Percentiles rank a stretch among this genome's conserved stretches.
phyloP scores from a whole-genome alignment of 2,113 vertebrate genomes.

The Dromaius novaehollandiae region DNA sequence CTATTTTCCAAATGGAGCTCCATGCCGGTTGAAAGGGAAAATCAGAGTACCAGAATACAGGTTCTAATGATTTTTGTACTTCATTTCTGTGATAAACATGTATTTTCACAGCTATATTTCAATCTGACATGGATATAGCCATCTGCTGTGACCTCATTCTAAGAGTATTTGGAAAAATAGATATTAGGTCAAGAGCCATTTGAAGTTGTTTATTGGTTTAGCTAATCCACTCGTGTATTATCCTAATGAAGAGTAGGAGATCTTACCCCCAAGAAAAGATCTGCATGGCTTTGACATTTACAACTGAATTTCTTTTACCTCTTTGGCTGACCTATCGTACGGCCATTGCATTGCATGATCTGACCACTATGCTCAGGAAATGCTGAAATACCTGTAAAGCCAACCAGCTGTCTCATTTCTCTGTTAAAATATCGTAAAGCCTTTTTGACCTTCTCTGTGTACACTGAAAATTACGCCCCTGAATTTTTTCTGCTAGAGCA shows the following conservation, averaged over 20 bases:
- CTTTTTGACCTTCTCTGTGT: not conserved
- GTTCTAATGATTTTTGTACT: not conserved
- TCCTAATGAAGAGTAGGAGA: not conserved
- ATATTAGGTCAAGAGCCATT: conserved; percentile 20
- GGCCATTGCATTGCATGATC: not conserved
- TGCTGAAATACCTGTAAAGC: conserved; percentile 1
- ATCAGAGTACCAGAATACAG: not conserved
- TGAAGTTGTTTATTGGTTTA: conserved; percentile 24
- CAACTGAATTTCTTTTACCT: not conserved
- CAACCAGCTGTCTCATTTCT: not conserved
- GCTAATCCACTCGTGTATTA: conserved; percentile 43
- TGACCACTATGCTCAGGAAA: not conserved
- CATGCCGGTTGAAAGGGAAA: not conserved
- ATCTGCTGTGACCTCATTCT: conserved; percentile 25
- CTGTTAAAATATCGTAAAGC: not conserved
- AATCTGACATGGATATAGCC: not conserved
- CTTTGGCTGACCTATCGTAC: not conserved
- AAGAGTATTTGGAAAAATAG: conserved; percentile 22
- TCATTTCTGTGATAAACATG: not conserved
- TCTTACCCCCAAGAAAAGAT: not conserved
- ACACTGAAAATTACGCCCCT: not conserved
- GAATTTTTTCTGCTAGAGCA: not conserved
- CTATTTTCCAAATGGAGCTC: not conserved
- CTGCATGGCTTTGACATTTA: not conserved
- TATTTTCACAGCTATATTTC: not conserved